These are phyloP conservation scores for Dysmachus trigonus DNA, from an alignment of 2,888 invertebrate genomes.

Conservation along the genomic window DNA sequence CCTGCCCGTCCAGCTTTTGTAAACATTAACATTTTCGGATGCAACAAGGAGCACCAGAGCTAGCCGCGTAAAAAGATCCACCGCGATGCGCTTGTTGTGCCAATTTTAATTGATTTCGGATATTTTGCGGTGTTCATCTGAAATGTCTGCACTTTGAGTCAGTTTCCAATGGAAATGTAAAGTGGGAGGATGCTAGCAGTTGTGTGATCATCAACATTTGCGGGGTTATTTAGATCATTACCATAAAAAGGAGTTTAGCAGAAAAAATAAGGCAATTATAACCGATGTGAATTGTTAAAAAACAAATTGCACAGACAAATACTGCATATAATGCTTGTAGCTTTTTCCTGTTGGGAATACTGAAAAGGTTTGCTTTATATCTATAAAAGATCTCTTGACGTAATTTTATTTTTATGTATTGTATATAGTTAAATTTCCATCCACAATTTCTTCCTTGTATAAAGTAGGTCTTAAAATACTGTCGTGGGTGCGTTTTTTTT, in stretches of 20 bases:
- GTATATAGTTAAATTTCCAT: too few relatives aligned
- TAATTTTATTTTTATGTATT: too few relatives aligned
- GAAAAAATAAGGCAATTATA: background rate
- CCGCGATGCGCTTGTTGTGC: background rate
- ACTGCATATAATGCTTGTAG: too few relatives aligned
- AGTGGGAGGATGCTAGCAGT: background rate
- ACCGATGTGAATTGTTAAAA: background rate
- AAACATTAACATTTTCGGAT: background rate
- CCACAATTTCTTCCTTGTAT: too few relatives aligned
- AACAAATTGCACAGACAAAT: too few relatives aligned
- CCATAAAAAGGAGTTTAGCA: background rate
- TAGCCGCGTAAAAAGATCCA: background rate
- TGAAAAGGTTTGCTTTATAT: too few relatives aligned
- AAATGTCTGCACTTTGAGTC: background rate
- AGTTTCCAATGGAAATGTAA: background rate
- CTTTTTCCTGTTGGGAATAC: too few relatives aligned
- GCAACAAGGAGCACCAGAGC: background rate
- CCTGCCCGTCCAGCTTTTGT: background rate
- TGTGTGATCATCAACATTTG: background rate
- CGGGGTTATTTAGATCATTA: background rate
- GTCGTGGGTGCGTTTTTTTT: too few relatives aligned
- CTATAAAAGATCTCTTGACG: too few relatives aligned
- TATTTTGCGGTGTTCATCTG: background rate
- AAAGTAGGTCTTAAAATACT: too few relatives aligned
- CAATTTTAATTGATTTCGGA: background rate